Conservation (phyloP, 1,140 invertebrate genomes). For the Pseudobourletiella spinata region DNA sequence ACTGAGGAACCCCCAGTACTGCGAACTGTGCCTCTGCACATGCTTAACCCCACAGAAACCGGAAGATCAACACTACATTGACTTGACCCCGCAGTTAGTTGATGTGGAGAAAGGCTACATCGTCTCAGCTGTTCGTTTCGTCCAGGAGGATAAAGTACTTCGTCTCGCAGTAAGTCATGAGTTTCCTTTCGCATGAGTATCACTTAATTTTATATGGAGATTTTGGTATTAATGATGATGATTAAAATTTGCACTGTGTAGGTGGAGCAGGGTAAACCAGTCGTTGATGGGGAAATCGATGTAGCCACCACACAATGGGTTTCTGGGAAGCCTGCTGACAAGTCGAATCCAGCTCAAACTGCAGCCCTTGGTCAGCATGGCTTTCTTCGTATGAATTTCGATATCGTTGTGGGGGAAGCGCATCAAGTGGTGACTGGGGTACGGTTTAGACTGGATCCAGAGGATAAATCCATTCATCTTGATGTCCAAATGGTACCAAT, state of each 20-base stretch:
- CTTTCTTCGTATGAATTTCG: background rate
- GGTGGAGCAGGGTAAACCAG: conserved; percentile 5
- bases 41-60: conserved; percentile 8
- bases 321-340: background rate
- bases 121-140: background rate
- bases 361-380: background rate
- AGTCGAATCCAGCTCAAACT: background rate
- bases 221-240: background rate
- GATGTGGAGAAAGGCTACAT: background rate
- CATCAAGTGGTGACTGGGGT: conserved; percentile 1
- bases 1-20: conserved; percentile 6
- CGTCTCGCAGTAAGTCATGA: background rate
- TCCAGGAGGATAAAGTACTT: background rate
- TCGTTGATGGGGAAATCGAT: background rate
- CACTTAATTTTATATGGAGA: too few species aligned
- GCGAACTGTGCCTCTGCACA: conserved; percentile 22
- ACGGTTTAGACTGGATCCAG: background rate
- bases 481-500: background rate
- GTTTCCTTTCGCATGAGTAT: background rate
- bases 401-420: background rate
- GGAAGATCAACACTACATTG: conserved; percentile 8
- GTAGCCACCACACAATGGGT: background rate
- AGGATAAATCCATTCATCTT: background rate
- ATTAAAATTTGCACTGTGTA: background rate
- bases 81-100: background rate